Evolutionary conservation across 2,113 vertebrate species (phyloP), one percentile per base, ranked within the genome.

Genomic region (Xiphorhynchus elegans): DNA sequence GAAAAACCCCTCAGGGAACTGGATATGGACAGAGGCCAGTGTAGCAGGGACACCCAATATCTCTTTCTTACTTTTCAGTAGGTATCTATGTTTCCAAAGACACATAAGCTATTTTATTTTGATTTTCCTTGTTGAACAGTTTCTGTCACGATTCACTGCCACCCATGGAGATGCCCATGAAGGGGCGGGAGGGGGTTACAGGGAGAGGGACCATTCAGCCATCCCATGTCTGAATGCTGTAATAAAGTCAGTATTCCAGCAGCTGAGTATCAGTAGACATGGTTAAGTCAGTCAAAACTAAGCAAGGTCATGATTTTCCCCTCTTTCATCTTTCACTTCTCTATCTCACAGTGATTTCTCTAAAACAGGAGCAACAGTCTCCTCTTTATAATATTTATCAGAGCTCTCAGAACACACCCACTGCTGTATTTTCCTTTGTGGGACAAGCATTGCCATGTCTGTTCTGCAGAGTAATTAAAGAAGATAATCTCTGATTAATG

Each of bases 1-100:
- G 64, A 62, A 77, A 93, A 80, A 97, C 52, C 63, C 87, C 69
- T 81, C 25, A 60, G 86, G 77, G 81, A 96, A 92, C 31, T 87
- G 69, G 19, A 53, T 77, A 50, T 50, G 66, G 76, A 90, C 76
- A 89, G 84, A 93, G 28, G 26, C 40, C 62, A 89, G 5, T 72
- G 55, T 83, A 44, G 16, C 79, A 89, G 39, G 74, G 62, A 29
- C 33, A 87, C 16, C 13, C 58, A 67, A 11, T 73, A 67, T 46
- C 47, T 74, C 44, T 62, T 95, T 74, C 74, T 91, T 62, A 79
- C 17, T 89, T 91, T 95, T 52, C 73, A 77, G 44, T 35, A 93
- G 26, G 5, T 52, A 39, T 63, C 84, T 83, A 64, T 91, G 26
- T 74, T 86, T 77, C 17, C 47, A 76, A 63, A 87, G 52, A 52